Evolutionary conservation across 2,113 vertebrate species (phyloP).

Genomic region (Scatophagus argus): DNA sequence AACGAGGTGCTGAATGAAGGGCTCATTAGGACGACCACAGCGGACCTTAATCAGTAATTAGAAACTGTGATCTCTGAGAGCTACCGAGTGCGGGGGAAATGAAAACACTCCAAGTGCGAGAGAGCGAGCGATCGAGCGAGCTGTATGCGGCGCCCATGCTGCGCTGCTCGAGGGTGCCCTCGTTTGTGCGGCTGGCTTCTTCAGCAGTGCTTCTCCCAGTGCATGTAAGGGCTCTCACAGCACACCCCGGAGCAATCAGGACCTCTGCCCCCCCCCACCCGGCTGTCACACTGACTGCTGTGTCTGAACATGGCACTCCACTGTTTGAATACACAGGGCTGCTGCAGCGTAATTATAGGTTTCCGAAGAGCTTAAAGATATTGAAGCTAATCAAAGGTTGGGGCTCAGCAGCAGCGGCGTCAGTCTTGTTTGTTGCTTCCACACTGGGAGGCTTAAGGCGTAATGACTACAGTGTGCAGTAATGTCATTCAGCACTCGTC

Average conservation of each 20-base stretch:
- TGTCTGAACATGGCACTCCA: slow-evolving; percentile 16
- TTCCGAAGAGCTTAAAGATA: slow-evolving; percentile 50
- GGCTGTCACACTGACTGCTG: slow-evolving; percentile 50
- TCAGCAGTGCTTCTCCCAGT: slow-evolving; percentile 45
- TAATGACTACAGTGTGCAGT: neutral
- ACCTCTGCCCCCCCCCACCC: slow-evolving; percentile 38
- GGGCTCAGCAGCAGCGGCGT: slow-evolving; percentile 34
- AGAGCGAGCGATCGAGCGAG: slow-evolving; percentile 29
- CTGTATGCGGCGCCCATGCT: slow-evolving; percentile 42
- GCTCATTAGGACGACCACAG: slow-evolving; percentile 75
- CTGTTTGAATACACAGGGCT: slow-evolving; percentile 35
- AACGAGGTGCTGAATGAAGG: slow-evolving; percentile 76
- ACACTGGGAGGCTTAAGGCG: slow-evolving; percentile 2
- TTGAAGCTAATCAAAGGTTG: slow-evolving; percentile 52
- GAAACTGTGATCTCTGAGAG: slow-evolving; percentile 73
- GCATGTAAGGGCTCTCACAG: slow-evolving; percentile 54
- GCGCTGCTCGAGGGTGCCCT: slow-evolving; percentile 70
- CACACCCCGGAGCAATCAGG: slow-evolving; percentile 61
- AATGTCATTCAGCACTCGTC: neutral
- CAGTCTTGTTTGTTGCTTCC: slow-evolving; percentile 44
- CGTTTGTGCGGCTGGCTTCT: slow-evolving; percentile 57
- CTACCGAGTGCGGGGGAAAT: slow-evolving; percentile 47
- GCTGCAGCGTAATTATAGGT: slow-evolving; percentile 49
- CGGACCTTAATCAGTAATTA: slow-evolving; percentile 77
- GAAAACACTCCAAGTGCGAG: slow-evolving; percentile 64